phyloP scores from a whole-genome alignment of 2,888 invertebrate species.

The Thymelicus sylvestris region DNA sequence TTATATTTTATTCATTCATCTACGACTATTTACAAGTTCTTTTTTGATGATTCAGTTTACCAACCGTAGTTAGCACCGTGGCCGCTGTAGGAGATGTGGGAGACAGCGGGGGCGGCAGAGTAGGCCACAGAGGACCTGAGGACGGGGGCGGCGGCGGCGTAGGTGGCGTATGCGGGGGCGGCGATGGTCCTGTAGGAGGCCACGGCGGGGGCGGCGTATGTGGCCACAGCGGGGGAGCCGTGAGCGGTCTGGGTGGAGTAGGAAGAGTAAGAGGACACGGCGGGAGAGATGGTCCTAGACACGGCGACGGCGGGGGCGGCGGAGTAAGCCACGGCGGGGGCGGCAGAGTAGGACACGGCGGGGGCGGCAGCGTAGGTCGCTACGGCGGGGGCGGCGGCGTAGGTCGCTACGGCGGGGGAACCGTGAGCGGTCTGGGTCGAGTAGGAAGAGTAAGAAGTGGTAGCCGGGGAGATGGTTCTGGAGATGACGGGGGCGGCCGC shows the following conservation, averaged over 20 bases:
- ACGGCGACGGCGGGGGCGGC: constrained; percentile 42
- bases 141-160: constrained; percentile 65
- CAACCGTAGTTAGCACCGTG: constrained; percentile 87
- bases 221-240: constrained; percentile 57
- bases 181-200: constrained; percentile 47
- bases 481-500: constrained; percentile 56
- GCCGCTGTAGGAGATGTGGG: constrained; percentile 86
- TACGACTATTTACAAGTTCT: constrained; percentile 57
- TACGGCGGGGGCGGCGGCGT: constrained; percentile 73
- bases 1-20: constrained; percentile 50
- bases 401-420: constrained; percentile 57
- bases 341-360: constrained; percentile 48
- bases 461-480: constrained; percentile 57
- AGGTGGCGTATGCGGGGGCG: constrained; percentile 47
- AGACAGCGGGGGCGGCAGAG: constrained; percentile 86
- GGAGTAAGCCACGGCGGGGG: constrained; percentile 50
- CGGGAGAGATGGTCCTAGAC: constrained; percentile 41
- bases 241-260: constrained; percentile 52
- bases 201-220: constrained; percentile 59
- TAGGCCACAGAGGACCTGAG: constrained; percentile 77
- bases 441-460: constrained; percentile 61
- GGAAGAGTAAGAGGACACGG: constrained; percentile 49
- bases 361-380: constrained; percentile 44
- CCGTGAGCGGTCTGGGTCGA: constrained; percentile 61
- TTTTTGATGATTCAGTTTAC: constrained; percentile 73